Base-by-base conservation (phyloP, 2,113 vertebrate species). In the Cyrtonyx montezumae region DNA sequence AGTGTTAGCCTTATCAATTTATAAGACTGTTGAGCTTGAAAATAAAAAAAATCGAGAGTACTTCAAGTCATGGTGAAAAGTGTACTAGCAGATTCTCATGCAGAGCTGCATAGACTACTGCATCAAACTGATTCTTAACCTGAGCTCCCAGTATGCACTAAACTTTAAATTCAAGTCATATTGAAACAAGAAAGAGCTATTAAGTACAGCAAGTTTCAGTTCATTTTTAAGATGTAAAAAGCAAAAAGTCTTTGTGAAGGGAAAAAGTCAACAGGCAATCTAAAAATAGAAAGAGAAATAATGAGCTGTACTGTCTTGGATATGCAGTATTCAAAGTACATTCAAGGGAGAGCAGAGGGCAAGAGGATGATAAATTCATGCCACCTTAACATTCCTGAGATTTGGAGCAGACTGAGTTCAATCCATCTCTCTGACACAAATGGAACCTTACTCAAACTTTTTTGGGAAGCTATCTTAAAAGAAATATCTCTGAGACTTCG, bases 301-400 rank as follows among this genome's bases (percentile, higher is more conserved):
- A 20, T 0, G 1, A 93, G 78, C 45, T 30, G 42, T 77, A 92
- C 62, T 93, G 87, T 91, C 84, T 80, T 67, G 69, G 81, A 91
- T 91, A 89, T 63, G 87, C 68, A 91, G 94, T 87, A 95, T 84
- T 93, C 68, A 93, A 95, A 96, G 93, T 94, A 93, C 95, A 93
- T 92, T 88, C 93, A 96, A 93, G 73, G 67, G 28, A 74, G 74
- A 92, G 59, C 0, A 0, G 55, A 93, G 82, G 65, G 63, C n/a
- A 84, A 51, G 49, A 51, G 61, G 78, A 76, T 63, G 58, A 84
- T 43, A 62, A 92, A 74, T 63, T 93, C 82, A 79, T 1, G 1
- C 59, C 76, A 95, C 81, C 68, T 87, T 89, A 82, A 68, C 55
- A 93, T 70, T 20, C 13, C 75, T 25, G 51, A 69, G 79, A 93